A percentile compares a stretch with the other conserved stretches of the same genome.
phyloP scores from a whole-genome alignment of 2,797 vertebrate species.

The Esox lucius region DNA sequence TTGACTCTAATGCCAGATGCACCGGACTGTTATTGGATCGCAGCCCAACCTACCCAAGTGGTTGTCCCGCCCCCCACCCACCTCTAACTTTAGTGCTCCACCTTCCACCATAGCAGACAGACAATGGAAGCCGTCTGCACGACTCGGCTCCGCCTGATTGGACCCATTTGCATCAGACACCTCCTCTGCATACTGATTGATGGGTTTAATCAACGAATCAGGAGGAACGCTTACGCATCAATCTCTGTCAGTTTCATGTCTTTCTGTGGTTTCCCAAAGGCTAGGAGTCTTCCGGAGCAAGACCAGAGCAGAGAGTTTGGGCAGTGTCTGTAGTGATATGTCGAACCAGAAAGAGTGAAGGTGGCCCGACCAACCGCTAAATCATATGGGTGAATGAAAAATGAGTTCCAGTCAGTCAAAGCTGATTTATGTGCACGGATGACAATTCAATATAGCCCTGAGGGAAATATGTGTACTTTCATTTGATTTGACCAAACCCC shows the following conservation, averaged over 20 bases:
- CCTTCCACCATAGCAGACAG: conserved; percentile 66
- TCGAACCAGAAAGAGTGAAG: conserved; percentile 58
- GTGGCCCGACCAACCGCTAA: conserved; percentile 53
- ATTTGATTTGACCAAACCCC: neutral
- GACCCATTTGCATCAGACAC: conserved; percentile 93
- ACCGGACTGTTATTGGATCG: neutral
- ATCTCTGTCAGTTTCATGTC: conserved; percentile 78
- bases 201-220: conserved; percentile 99
- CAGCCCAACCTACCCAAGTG: conserved; percentile 39
- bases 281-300: conserved; percentile 79
- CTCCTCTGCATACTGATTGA: conserved; percentile 99
- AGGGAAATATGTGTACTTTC: conserved; percentile 15
- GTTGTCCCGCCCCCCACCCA: conserved; percentile 67
- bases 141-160: conserved; percentile 86
- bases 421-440: conserved; percentile 27
- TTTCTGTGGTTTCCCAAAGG: conserved; percentile 63
- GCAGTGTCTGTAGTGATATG: conserved; percentile 50
- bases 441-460: conserved; percentile 16
- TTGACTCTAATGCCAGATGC: neutral
- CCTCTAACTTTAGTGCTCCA: conserved; percentile 74
- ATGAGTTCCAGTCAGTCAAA: conserved; percentile 40
- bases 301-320: conserved; percentile 43
- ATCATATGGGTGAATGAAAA: conserved; percentile 43
- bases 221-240: conserved; percentile 91
- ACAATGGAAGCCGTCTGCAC: conserved; percentile 16